Percentiles rank a stretch among this genome's conserved stretches.
Evolutionary conservation across 2,888 invertebrate genomes (phyloP).

Genomic region (Acrocera orbiculus): DNA sequence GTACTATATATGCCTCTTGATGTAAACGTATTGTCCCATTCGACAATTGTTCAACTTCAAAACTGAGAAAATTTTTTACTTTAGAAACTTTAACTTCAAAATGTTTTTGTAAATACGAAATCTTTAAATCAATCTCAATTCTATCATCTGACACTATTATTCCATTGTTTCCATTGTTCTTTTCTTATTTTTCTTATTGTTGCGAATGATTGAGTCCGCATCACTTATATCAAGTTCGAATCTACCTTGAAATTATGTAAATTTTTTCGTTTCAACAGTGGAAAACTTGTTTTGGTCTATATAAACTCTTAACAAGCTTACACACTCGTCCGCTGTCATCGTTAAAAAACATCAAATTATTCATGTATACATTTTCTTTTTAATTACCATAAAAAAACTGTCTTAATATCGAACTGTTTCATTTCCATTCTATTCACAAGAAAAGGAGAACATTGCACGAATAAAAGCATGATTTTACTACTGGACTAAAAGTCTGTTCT

Average conservation of each 20-base stretch:
- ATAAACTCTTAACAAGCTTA: no score
- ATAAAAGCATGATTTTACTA: conserved; percentile 16
- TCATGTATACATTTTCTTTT: conserved; percentile 11
- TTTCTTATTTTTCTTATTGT: no score
- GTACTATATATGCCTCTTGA: conserved; percentile 10
- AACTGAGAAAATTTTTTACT: conserved; percentile 9
- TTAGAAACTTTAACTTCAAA: conserved; percentile 9
- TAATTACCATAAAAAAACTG: conserved; percentile 13
- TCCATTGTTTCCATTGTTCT: conserved; percentile 13
- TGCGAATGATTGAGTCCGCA: conserved; percentile 14
- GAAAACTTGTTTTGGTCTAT: conserved; percentile 15
- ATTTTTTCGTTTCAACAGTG: not conserved
- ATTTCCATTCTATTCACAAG: conserved; percentile 8
- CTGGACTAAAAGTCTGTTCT: conserved; percentile 20
- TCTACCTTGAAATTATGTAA: not conserved
- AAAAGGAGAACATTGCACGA: conserved; percentile 11
- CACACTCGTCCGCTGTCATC: no score
- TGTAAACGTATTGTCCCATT: conserved; percentile 9
- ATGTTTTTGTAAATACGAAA: conserved; percentile 5
- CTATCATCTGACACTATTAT: conserved; percentile 11
- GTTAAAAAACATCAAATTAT: conserved; percentile 10
- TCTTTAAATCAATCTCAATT: conserved; percentile 6
- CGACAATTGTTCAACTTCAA: conserved; percentile 4
- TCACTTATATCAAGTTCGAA: conserved; percentile 11
- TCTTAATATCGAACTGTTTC: conserved; percentile 13